Evolutionary conservation across 2,797 vertebrate species (phyloP).

Genomic region (Chiloscyllium punctatum): DNA sequence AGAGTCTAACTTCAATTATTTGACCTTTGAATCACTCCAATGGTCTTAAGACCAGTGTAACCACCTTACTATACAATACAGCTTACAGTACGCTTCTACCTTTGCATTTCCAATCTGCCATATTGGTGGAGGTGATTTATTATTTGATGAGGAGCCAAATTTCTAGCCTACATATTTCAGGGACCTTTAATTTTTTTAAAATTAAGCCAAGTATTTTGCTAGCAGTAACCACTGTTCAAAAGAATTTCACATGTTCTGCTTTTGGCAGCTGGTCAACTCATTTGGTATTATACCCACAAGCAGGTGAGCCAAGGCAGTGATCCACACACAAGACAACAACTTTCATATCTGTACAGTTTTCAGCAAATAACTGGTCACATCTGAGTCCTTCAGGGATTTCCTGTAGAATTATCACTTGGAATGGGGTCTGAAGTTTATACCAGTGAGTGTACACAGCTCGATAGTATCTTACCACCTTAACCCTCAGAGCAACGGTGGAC

Average conservation of each 20-base stretch:
- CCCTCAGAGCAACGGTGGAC: neutral
- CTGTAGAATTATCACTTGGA: slow-evolving; percentile 8
- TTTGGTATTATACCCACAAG: neutral
- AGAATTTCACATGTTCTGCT: neutral
- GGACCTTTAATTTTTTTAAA: no score
- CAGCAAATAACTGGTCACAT: neutral
- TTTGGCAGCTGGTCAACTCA: neutral
- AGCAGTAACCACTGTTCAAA: neutral
- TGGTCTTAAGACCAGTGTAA: neutral
- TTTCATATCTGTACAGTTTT: neutral
- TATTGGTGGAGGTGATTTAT: neutral
- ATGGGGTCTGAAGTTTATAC: neutral
- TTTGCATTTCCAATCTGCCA: neutral
- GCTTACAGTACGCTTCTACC: neutral
- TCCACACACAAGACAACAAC: neutral
- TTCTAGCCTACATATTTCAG: neutral
- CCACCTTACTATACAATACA: neutral
- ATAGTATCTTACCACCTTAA: no score
- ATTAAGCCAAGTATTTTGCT: no score
- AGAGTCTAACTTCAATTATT: neutral
- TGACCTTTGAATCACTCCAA: neutral
- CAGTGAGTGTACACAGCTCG: neutral
- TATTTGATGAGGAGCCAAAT: neutral
- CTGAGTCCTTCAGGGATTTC: slow-evolving; percentile 18
- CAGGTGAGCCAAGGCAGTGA: neutral